A percentile compares a stretch with the other conserved stretches of the same genome.
Conservation (phyloP, 2,797 vertebrate genomes). For the Lagodon rhomboides region DNA sequence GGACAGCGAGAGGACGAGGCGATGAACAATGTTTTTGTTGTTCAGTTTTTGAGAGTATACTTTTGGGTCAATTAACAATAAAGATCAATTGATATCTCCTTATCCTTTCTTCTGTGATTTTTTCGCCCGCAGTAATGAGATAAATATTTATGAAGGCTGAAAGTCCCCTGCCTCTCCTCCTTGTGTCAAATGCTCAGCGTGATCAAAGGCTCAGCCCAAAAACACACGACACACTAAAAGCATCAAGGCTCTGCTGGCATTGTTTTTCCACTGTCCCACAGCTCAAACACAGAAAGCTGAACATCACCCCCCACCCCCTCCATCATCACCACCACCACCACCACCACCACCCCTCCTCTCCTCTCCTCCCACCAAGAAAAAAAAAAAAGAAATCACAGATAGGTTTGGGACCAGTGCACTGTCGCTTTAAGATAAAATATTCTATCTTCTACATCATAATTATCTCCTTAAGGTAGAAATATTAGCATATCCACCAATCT, state of each 20-base stretch:
- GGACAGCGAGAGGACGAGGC: slow-evolving; percentile 41
- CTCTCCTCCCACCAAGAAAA: slow-evolving; percentile 44
- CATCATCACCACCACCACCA: neutral
- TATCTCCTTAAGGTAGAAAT: slow-evolving; percentile 93
- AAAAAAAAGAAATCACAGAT: slow-evolving; percentile 61
- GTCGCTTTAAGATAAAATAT: slow-evolving; percentile 90
- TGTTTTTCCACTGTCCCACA: slow-evolving; percentile 80
- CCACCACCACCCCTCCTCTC: slow-evolving; percentile 11
- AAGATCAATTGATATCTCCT: slow-evolving; percentile 83
- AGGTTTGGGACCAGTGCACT: slow-evolving; percentile 81
- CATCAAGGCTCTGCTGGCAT: slow-evolving; percentile 81
- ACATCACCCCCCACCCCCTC: slow-evolving; percentile 30
- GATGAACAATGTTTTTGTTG: slow-evolving; percentile 81
- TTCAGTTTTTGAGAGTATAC: slow-evolving; percentile 75
- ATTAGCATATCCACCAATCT: slow-evolving; percentile 92
- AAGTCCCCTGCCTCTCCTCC: slow-evolving; percentile 81
- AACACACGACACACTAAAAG: slow-evolving; percentile 74
- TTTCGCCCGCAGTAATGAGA: slow-evolving; percentile 79
- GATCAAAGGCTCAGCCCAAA: slow-evolving; percentile 83
- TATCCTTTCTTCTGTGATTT: slow-evolving; percentile 77
- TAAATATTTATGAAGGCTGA: slow-evolving; percentile 87
- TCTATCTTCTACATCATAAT: slow-evolving; percentile 91
- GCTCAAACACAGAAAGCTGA: slow-evolving; percentile 72
- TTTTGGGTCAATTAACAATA: slow-evolving; percentile 86
- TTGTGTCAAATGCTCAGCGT: slow-evolving; percentile 78